Evolutionary conservation across 2,113 vertebrate genomes (phyloP).

Genomic region (Ascaphus truei): DNA sequence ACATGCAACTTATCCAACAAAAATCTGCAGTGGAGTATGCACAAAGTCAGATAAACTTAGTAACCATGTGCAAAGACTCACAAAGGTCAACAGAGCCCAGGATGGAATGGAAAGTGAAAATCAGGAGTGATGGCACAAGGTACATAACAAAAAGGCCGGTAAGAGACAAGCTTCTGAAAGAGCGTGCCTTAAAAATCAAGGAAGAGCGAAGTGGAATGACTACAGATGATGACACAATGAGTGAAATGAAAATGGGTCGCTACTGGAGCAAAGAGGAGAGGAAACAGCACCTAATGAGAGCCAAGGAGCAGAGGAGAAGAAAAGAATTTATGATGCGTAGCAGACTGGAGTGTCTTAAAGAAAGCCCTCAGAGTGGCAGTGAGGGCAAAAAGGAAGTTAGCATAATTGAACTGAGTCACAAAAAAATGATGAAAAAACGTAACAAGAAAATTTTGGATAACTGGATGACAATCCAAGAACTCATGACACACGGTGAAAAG

Average conservation of each 20-base stretch:
- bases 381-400: conserved; percentile 86
- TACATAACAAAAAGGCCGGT: conserved; percentile 95
- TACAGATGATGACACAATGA: conserved; percentile 90
- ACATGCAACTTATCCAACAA: conserved; percentile 94
- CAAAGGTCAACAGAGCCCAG: conserved; percentile 74
- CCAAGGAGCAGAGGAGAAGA: conserved; percentile 86
- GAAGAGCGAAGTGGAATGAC: conserved; percentile 95
- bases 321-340: conserved; percentile 95
- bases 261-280: conserved; percentile 97
- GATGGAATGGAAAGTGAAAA: conserved; percentile 98
- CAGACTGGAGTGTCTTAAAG: conserved; percentile 84
- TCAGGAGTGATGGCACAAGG: conserved; percentile 87
- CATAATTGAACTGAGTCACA: conserved; percentile 95
- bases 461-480: conserved; percentile 99
- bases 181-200: conserved; percentile 93
- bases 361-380: conserved; percentile 81
- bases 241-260: conserved; percentile 95
- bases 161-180: conserved; percentile 87
- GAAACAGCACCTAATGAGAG: conserved; percentile 88
- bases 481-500: conserved; percentile 93
- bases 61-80: conserved; percentile 78
- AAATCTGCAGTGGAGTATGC: conserved; percentile 89
- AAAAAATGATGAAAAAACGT: conserved; percentile 97
- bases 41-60: conserved; percentile 89
- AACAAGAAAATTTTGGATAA: conserved; percentile 98